Percentiles rank a stretch among this genome's conserved stretches.
Conservation (phyloP, 2,888 invertebrate genomes). For the Anodontia alba region DNA sequence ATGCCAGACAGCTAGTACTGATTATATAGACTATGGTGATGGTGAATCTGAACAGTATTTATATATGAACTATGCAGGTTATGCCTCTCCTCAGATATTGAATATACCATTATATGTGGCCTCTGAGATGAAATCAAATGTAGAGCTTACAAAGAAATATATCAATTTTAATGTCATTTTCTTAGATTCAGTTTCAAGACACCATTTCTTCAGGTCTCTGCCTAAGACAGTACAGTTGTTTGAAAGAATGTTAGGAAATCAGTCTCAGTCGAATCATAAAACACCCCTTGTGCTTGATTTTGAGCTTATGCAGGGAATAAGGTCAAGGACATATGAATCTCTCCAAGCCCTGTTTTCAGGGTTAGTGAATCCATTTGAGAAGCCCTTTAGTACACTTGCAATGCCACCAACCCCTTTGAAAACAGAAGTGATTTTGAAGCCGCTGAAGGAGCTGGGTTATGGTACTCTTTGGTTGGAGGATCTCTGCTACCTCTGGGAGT, state of each 20-base stretch:
- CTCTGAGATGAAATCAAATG: not conserved
- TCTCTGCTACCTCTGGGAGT: slow-evolving; percentile 77
- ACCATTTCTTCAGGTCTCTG: slow-evolving; percentile 76
- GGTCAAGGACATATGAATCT: slow-evolving; percentile 76
- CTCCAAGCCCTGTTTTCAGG: slow-evolving; percentile 74
- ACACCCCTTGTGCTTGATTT: slow-evolving; percentile 68
- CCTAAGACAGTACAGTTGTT: slow-evolving; percentile 65
- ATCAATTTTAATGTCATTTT: slow-evolving; percentile 75
- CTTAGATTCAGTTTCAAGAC: slow-evolving; percentile 75
- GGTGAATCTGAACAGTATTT: not conserved
- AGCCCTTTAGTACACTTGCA: slow-evolving; percentile 70
- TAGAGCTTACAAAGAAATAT: not conserved
- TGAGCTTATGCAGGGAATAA: slow-evolving; percentile 74
- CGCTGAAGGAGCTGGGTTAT: slow-evolving; percentile 64
- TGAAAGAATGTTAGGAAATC: slow-evolving; percentile 19
- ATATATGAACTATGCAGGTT: not conserved
- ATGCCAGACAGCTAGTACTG: slow-evolving; percentile 11
- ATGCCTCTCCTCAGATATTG: slow-evolving; percentile 36
- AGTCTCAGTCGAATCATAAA: not conserved
- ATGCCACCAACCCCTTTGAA: slow-evolving; percentile 67
- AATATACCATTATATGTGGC: slow-evolving; percentile 41
- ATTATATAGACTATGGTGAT: not conserved
- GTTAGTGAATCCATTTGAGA: slow-evolving; percentile 64
- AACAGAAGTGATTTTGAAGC: slow-evolving; percentile 57
- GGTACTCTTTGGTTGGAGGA: slow-evolving; percentile 77